phyloP scores from a whole-genome alignment of 2,888 invertebrate species.

The Erannis defoliaria region DNA sequence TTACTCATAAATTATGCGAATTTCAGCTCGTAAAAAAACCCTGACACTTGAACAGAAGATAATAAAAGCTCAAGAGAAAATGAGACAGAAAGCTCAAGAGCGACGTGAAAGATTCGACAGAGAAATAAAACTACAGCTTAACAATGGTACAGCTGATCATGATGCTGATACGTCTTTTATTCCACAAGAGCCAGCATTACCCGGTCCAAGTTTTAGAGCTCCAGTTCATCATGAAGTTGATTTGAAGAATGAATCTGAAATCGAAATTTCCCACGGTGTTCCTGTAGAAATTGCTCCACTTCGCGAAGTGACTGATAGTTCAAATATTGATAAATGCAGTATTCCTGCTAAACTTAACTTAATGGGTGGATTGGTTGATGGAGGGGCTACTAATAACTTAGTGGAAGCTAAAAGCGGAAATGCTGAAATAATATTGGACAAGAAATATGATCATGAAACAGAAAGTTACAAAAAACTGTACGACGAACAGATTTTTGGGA shows the following conservation, averaged over 20 bases:
- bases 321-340: neutral
- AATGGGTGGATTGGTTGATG: neutral
- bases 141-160: constrained; percentile 4
- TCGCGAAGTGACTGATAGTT: constrained; percentile 4
- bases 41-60: constrained; percentile 70
- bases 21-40: constrained; percentile 60
- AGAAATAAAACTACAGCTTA: constrained; percentile 30
- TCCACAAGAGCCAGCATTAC: constrained; percentile 16
- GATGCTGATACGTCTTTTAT: constrained; percentile 6
- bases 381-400: neutral
- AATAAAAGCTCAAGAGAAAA: constrained; percentile 64
- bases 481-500: constrained; percentile 17
- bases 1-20: neutral
- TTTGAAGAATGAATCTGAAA: constrained; percentile 50
- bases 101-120: constrained; percentile 52
- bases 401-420: neutral
- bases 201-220: constrained; percentile 35
- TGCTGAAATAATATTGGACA: constrained; percentile 1
- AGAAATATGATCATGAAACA: constrained; percentile 1
- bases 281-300: constrained; percentile 18
- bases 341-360: neutral
- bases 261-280: constrained; percentile 55
- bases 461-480: neutral
- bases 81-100: constrained; percentile 63
- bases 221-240: constrained; percentile 51